Evolutionary conservation across 1,140 invertebrate genomes (phyloP).

Genomic region (Daktulosphaira vitifoliae): DNA sequence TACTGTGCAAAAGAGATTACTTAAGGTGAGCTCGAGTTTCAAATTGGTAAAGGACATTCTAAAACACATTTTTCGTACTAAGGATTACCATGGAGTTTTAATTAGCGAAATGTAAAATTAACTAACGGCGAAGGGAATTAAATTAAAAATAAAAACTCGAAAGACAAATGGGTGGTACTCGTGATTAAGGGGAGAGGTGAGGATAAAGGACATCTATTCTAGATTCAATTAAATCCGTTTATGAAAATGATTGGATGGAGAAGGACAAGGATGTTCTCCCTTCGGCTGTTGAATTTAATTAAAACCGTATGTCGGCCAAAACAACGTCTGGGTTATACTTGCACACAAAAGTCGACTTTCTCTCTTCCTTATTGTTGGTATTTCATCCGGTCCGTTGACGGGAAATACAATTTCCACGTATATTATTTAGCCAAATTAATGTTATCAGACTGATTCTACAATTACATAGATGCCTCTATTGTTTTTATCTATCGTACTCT

Average conservation of each 20-base stretch:
- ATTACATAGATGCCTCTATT: too few relatives aligned
- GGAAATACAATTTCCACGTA: conserved; percentile 23
- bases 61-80: too few relatives aligned
- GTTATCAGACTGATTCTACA: too few relatives aligned
- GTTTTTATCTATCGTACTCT: too few relatives aligned
- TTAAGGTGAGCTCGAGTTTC: conserved; percentile 58
- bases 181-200: too few relatives aligned
- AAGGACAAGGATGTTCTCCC: background rate
- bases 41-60: too few relatives aligned
- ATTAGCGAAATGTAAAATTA: conserved; percentile 28
- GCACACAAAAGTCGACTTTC: conserved; percentile 30
- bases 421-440: background rate
- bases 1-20: conserved; percentile 96
- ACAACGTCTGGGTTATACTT: background rate
- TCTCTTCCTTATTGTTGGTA: background rate
- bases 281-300: conserved; percentile 31
- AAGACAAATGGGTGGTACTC: too few relatives aligned
- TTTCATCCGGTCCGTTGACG: background rate
- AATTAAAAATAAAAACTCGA: background rate
- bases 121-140: conserved; percentile 11
- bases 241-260: conserved; percentile 20
- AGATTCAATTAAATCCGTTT: conserved; percentile 34
- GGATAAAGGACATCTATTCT: conserved; percentile 18
- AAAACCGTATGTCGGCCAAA: conserved; percentile 33
- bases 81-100: background rate